Evolutionary conservation across 2,888 invertebrate genomes (phyloP).

Genomic region (Byasa hedistus): DNA sequence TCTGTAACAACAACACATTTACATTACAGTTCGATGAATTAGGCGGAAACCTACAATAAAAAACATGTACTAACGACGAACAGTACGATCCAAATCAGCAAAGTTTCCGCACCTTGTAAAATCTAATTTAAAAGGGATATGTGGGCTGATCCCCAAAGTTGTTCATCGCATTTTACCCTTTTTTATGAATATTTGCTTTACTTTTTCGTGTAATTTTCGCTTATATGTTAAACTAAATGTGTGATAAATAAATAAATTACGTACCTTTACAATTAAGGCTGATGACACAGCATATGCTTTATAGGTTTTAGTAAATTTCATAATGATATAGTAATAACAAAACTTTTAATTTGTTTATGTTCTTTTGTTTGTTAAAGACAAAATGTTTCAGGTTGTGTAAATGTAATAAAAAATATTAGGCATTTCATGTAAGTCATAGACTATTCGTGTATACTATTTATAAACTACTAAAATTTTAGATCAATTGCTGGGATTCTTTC

Average conservation of each 20-base stretch:
- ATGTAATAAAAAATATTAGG: too few species aligned
- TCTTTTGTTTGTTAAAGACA: too few species aligned
- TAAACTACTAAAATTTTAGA: too few species aligned
- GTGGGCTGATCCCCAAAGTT: constrained; percentile 14
- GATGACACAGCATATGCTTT: too few species aligned
- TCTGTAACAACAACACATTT: neutral
- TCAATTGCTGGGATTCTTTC: too few species aligned
- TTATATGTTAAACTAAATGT: neutral
- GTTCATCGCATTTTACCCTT: constrained; percentile 8
- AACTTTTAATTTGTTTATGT: too few species aligned
- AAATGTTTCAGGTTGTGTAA: too few species aligned
- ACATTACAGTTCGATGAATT: neutral
- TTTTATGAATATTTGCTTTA: constrained; percentile 1
- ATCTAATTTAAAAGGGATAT: constrained; percentile 21
- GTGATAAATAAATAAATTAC: neutral
- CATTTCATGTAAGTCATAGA: too few species aligned
- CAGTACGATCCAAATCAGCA: constrained; percentile 6
- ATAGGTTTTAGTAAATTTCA: too few species aligned
- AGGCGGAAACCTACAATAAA: neutral
- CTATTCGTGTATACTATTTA: too few species aligned
- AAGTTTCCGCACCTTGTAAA: constrained; percentile 13
- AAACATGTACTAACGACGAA: neutral
- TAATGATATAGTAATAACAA: too few species aligned
- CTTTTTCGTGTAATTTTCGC: constrained; percentile 2
- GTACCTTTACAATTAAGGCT: neutral